These are phyloP conservation scores for Syngnathus acus DNA, from an alignment of 2,797 vertebrate species.

Conservation along the genomic window DNA sequence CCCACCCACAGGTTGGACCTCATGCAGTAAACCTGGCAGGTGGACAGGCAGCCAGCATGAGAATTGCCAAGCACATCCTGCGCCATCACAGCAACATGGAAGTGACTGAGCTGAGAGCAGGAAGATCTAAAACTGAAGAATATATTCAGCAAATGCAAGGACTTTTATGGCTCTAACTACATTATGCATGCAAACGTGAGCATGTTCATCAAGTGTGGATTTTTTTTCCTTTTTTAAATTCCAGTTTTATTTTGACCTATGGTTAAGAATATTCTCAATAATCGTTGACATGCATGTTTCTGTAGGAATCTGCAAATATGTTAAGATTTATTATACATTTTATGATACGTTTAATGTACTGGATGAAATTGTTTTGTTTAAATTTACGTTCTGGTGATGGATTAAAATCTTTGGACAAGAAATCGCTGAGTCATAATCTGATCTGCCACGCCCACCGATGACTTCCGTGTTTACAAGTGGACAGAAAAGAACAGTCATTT, in stretches of 20 bases:
- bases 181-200: background rate
- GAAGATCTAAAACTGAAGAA: slow-evolving; percentile 55
- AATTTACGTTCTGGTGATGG: background rate
- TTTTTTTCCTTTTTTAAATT: too few species aligned
- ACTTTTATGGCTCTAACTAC: slow-evolving; percentile 66
- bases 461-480: background rate
- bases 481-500: background rate
- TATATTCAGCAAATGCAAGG: slow-evolving; percentile 72
- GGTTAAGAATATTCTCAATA: too few species aligned
- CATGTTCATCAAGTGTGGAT: background rate
- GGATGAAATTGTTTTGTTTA: background rate
- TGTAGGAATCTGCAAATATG: too few species aligned
- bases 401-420: background rate
- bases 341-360: background rate
- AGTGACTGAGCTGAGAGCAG: slow-evolving; percentile 7
- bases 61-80: slow-evolving; percentile 65
- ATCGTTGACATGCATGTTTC: background rate
- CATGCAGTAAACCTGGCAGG: slow-evolving; percentile 76
- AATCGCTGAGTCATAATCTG: background rate
- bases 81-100: slow-evolving; percentile 10
- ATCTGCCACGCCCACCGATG: background rate
- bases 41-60: slow-evolving; percentile 67
- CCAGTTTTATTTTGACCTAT: too few species aligned
- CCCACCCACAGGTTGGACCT: slow-evolving; percentile 64
- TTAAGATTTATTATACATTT: too few species aligned